Conservation (phyloP, 2,113 vertebrate species). For the Turdus rufiventris region DNA sequence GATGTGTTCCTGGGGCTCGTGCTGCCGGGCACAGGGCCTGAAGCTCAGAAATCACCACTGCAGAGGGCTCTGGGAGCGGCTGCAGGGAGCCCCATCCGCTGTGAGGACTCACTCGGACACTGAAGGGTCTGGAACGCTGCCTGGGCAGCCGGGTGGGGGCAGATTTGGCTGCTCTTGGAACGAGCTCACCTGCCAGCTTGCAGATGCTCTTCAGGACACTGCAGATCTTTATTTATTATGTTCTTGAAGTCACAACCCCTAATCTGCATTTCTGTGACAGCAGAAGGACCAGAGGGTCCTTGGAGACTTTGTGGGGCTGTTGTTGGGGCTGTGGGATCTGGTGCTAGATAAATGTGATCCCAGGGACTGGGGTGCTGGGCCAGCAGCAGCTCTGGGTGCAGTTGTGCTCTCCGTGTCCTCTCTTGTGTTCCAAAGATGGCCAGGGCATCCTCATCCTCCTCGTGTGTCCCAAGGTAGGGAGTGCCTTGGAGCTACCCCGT, state of each 20-base stretch:
- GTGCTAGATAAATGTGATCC: neutral
- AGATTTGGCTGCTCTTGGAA: neutral
- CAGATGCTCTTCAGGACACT: neutral
- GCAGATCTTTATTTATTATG: neutral
- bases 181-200: neutral
- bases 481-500: neutral
- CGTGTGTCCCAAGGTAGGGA: neutral
- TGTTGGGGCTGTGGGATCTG: neutral
- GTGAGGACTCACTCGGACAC: fast-evolving
- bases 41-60: neutral
- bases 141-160: neutral
- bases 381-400: neutral
- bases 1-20: fast-evolving
- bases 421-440: neutral
- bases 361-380: neutral
- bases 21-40: fast-evolving
- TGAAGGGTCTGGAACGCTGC: neutral
- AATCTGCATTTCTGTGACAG: neutral
- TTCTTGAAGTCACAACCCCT: neutral
- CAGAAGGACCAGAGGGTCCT: neutral
- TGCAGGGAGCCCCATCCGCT: neutral
- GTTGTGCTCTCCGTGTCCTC: fast-evolving
- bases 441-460: fast-evolving
- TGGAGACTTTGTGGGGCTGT: neutral
- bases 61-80: neutral